Percentiles rank a stretch among this genome's conserved stretches.
phyloP scores from a whole-genome alignment of 2,888 invertebrate species.

The Sialis lutaria region DNA sequence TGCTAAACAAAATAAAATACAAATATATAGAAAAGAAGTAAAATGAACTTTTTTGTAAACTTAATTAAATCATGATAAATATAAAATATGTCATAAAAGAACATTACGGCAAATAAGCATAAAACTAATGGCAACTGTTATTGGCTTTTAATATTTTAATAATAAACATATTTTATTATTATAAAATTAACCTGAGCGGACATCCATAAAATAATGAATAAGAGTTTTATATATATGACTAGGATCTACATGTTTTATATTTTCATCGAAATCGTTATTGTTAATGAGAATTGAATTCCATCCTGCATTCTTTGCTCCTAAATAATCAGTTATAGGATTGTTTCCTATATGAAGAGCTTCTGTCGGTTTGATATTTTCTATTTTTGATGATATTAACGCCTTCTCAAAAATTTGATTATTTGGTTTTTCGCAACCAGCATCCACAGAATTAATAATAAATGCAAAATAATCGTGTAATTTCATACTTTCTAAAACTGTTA shows the following conservation, averaged over 20 bases:
- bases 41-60: no score
- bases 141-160: no score
- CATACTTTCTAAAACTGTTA: conserved; percentile 44
- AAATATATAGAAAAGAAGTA: no score
- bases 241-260: conserved; percentile 17
- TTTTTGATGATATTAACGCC: conserved; percentile 33
- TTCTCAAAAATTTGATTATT: conserved; percentile 48
- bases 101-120: no score
- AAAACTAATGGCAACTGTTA: no score
- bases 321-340: conserved; percentile 53
- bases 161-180: no score
- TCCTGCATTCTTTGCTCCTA: conserved; percentile 54
- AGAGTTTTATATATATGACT: conserved; percentile 24
- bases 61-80: no score
- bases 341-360: conserved; percentile 76
- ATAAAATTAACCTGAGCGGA: no score
- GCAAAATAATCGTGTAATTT: conserved; percentile 54
- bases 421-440: conserved; percentile 58
- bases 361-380: conserved; percentile 27
- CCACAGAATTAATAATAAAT: conserved; percentile 67
- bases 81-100: no score
- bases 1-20: no score
- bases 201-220: no score
- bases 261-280: conserved; percentile 16
- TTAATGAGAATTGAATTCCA: conserved; percentile 50